Base-by-base conservation (phyloP, 2,113 vertebrate species). In the Abramis brama region DNA sequence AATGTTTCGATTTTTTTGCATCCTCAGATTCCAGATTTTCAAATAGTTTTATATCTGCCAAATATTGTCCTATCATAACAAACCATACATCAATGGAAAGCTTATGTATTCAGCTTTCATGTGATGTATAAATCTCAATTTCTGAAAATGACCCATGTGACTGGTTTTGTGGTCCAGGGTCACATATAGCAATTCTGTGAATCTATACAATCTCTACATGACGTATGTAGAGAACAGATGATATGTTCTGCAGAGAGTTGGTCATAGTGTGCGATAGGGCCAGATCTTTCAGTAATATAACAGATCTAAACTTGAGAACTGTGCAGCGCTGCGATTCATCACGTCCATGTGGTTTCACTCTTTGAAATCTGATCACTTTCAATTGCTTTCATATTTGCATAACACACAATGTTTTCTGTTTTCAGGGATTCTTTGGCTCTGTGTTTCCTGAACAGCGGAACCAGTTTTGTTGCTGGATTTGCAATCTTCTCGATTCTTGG, bases 401-500 rank as follows among this genome's bases (percentile, higher is more conserved):
- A 81, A 47, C 79, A 25, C 36, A 45, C 4, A 0, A 0, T 64
- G 36, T 23, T 15, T 39, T 71, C 4, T 83, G 60, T 57, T 9
- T 57, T 36, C 91, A 99, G 98, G 93, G 98, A 99, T 89, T 98
- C 97, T 47, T 66, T 99, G 13, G 96, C 95, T 3, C 95, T 99
- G 59, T 99, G 98, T 91, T 96, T 98, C 91, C 96, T 99, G 85
- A 99, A 99, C 94, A 98, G 98, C 0, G 96, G 97, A 10, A 99
- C 98, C 83, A 99, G 98, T 90, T 99, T 99, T 0, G 85, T 99
- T 33, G 98, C 98, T 0, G 98, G 98, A 15, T 98, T 99, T 86
- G 98, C 98, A 80, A 99, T 99, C 91, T 99, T 99, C 92, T 99
- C 98, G 83, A 97, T 99, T 91, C 94, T 99, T 93, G 98, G 98